Evolutionary conservation across 2,113 vertebrate species (phyloP), one percentile per base, ranked within the genome.

Genomic region (Percina caprodes): DNA sequence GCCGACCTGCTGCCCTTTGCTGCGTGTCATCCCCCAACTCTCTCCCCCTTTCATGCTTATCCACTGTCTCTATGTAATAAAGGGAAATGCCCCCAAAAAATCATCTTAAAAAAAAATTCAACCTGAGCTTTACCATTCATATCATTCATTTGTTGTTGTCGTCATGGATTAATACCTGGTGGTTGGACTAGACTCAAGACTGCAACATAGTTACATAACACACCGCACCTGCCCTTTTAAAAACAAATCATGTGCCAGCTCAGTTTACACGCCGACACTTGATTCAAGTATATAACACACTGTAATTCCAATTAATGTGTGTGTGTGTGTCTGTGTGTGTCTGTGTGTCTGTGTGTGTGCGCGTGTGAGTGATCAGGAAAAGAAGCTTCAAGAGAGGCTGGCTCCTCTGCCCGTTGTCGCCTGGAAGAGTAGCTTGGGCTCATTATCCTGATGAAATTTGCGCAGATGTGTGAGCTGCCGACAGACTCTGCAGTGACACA

Each of bases 371-470:
- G 75, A 61, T 65, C 69, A 54, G 55, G 66, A 49, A 59, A 51
- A 61, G 60, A 54, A 58, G 89, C 67, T 85, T 83, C 76, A 80
- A 82, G 72, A 75, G 85, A 80, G 68, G 80, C 79, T 82, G 83
- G 73, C 88, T 84, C 73, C 83, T 83, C 77, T 85, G 86, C 86
- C 82, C 80, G 79, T 89, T 77, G 82, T 89, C 73, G 91, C 86
- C 88, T 88, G 84, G 86, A 84, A 91, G 71, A 89, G 85, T 87
- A 89, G 88, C 88, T 83, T 24, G 35, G 89, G 89, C 92, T 95
- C 93, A 94, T 95, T 95, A 95, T 94, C 93, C 91, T 92, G 94
- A 94, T 94, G 93, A 94, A 94, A 94, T 93, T 92, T 92, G 91
- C 69, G 86, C 94, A 95, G 94, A 95, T 92, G 93, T 93, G 94